Base-by-base conservation (phyloP, 2,797 vertebrate species). In the Balearica regulorum region DNA sequence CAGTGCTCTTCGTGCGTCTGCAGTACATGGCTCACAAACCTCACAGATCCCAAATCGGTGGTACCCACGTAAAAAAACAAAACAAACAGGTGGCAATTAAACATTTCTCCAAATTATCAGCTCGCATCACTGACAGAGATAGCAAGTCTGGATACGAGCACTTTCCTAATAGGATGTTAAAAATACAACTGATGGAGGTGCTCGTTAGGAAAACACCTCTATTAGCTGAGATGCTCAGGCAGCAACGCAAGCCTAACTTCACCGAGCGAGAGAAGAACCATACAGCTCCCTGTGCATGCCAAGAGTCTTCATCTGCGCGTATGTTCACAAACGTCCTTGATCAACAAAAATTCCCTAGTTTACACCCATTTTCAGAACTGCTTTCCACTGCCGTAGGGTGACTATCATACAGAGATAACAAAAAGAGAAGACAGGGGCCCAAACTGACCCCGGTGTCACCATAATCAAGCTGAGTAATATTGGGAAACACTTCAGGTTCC, bases 111-210 rank as follows among this genome's bases (percentile, higher is more conserved):
- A 29, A 48, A 21, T 21, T 58, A 49, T 24, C 35, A 31, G 16
- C 72, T 77, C 53, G 46, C 37, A 44, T 22, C 62, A 64, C 37
- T 33, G 41, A 49, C n/a, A 39, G 26, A 70, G 51, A 5, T 2
- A 61, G 54, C 16, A 46, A 5, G 2, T 65, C 14, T 72, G 46
- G 41, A 66, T 26, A 24, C 0, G 0, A 57, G n/a, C 16, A 6
- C 54, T 64, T 79, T 79, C 49, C 64, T 33, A 61, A 29, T 1
- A 41, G 39, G 35, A 72, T 76, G 46, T 57, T 81, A 46, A 49
- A 92, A 88, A 62, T 16, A 11, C 28, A 64, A 83, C 12, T 22
- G 19, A 4, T 4, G 21, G 49, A 89, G 49, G 26, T 6, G 10
- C 46, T 87, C 26, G 11, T 28, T 33, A 54, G 46, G 39, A 60